Evolutionary conservation across 1,140 invertebrate genomes (phyloP).

Genomic region (Platyscapa corneri): DNA sequence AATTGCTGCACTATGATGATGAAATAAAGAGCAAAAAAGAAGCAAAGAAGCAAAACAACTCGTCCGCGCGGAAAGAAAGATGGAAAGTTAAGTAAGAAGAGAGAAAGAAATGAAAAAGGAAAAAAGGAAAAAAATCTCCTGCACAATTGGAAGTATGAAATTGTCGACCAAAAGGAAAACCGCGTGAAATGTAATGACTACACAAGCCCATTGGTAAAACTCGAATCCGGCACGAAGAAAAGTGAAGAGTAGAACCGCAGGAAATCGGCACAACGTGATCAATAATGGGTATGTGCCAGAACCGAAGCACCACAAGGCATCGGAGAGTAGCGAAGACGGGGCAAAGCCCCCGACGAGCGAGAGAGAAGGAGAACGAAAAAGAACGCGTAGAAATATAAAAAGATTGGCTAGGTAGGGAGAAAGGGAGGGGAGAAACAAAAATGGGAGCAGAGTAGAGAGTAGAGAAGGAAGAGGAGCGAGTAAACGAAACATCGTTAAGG

Average conservation of each 20-base stretch:
- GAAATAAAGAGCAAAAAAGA: too few relatives aligned
- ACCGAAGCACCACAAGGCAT: conserved; percentile 46
- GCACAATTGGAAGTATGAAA: conserved; percentile 12
- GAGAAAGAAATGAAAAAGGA: neutral
- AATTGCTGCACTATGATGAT: neutral
- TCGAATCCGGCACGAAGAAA: conserved; percentile 47
- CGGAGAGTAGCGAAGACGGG: conserved; percentile 10
- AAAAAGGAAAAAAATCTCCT: neutral
- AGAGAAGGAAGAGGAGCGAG: conserved; percentile 46
- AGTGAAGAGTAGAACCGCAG: conserved; percentile 58
- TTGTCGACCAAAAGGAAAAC: conserved; percentile 17
- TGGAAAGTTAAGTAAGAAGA: neutral
- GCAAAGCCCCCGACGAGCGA: conserved; percentile 30
- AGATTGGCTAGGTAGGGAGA: conserved; percentile 10
- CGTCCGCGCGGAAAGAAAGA: neutral
- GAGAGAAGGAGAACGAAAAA: conserved; percentile 23
- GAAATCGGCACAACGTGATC: conserved; percentile 37
- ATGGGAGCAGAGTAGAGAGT: conserved; percentile 46
- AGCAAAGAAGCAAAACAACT: neutral
- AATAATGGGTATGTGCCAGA: conserved; percentile 44
- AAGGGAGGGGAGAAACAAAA: conserved; percentile 34
- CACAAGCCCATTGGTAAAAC: conserved; percentile 23
- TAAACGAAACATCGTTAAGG: conserved; percentile 52
- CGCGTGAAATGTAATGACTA: conserved; percentile 4
- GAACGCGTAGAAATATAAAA: conserved; percentile 42